phyloP scores from a whole-genome alignment of 2,113 vertebrate genomes.

The Eubucco bourcierii region DNA sequence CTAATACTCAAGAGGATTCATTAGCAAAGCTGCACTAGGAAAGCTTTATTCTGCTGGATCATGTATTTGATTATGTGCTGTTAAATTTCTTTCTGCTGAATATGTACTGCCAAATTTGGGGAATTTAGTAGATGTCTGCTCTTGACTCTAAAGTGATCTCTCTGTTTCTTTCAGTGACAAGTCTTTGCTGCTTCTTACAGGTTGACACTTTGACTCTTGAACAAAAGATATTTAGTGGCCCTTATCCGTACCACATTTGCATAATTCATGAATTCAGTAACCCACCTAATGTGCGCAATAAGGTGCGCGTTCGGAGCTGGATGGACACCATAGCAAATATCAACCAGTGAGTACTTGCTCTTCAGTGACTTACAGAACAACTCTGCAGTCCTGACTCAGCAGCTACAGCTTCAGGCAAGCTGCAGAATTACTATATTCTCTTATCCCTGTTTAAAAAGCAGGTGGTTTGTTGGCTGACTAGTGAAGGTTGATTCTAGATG shows the following conservation, averaged over 20 bases:
- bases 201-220: conserved; percentile 91
- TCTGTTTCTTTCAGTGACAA: background rate
- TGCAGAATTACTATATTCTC: background rate
- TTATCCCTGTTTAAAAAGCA: background rate
- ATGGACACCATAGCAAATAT: conserved; percentile 99
- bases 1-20: rapidly evolving
- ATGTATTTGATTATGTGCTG: background rate
- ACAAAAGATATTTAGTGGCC: conserved; percentile 93
- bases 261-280: conserved; percentile 98
- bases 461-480: background rate
- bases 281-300: conserved; percentile 97
- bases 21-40: background rate
- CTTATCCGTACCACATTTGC: conserved; percentile 96
- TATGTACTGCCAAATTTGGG: background rate
- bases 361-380: background rate
- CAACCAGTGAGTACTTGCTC: conserved; percentile 87
- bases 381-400: background rate
- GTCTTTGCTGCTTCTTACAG: conserved; percentile 65
- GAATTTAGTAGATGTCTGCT: background rate
- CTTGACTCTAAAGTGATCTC: background rate
- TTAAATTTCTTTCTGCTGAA: background rate
- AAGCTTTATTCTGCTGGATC: background rate
- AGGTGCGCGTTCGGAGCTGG: conserved; percentile 96
- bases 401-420: background rate
- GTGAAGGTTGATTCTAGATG: background rate